phyloP scores from a whole-genome alignment of 2,888 invertebrate genomes.

The Labia minor region DNA sequence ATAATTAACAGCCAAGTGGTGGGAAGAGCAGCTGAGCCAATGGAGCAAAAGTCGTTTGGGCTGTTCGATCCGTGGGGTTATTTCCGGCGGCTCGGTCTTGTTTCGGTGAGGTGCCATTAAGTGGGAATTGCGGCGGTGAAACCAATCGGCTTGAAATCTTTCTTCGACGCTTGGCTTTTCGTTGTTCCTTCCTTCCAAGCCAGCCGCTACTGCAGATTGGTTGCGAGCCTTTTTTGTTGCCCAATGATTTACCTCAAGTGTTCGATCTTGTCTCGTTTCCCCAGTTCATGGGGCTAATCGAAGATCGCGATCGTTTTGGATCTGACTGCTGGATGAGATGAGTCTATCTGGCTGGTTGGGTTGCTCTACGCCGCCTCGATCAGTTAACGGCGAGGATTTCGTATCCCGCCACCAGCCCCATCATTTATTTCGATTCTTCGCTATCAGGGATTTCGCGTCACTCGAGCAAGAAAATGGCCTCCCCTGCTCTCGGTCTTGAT shows the following conservation, averaged over 20 bases:
- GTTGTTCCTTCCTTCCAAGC: not conserved
- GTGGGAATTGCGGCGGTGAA: slow-evolving; percentile 2
- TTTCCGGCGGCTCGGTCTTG: not conserved
- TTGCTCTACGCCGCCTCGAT: not conserved
- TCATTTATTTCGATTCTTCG: slow-evolving; percentile 5
- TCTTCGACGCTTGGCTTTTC: not conserved
- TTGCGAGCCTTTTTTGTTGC: not conserved
- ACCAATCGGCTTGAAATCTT: not conserved
- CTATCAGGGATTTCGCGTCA: not conserved
- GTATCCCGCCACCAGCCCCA: not conserved
- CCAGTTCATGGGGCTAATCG: not conserved
- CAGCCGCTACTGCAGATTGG: not conserved
- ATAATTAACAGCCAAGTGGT: no score
- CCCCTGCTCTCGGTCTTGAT: not conserved
- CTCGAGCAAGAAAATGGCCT: slow-evolving; percentile 2
- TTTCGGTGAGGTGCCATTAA: not conserved
- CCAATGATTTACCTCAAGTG: slow-evolving; percentile 13
- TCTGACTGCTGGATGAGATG: not conserved
- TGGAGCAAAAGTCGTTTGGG: no score
- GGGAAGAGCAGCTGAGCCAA: no score
- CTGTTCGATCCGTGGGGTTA: not conserved
- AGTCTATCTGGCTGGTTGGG: not conserved
- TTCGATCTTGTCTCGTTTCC: slow-evolving; percentile 1
- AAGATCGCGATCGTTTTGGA: not conserved
- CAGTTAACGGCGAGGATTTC: not conserved